Base-by-base conservation (phyloP, 2,113 vertebrate genomes). In the Syrrhaptes paradoxus region DNA sequence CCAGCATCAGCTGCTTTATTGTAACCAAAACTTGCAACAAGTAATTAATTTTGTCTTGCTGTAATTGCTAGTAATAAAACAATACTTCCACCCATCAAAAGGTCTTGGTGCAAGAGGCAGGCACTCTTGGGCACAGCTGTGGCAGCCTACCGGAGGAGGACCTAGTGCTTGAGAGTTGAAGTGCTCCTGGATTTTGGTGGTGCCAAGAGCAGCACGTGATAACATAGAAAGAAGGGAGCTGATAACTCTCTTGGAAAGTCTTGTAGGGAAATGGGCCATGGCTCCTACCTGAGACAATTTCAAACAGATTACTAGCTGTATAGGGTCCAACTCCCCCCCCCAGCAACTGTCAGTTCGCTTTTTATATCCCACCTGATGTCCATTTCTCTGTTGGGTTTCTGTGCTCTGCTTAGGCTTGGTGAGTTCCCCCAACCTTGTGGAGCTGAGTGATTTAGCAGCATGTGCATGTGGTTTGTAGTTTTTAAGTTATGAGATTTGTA, bases 401-500 rank as follows among this genome's bases (percentile, higher is more conserved):
- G 24, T 77, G 31, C 70, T 84, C 24, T 55, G 21, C 59, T 62
- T 80, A 25, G 28, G 20, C 57, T 89, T 72, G 57, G 15, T 72
- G 66, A 17, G 17, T 72, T 84, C 34, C 57, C 68, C 80, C 38
- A 81, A 0, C 45, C 26, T 43, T 17, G 55, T 4, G 7, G 48
- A 84, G 38, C 55, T 21, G 61, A 71, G 21, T 48, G 68, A 85
- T 81, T 92, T 71, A 91, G 68, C 80, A 82, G 34, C 45, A 25
- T 75, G 29, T 80, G 63, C 13, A 4, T 87, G 68, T 90, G 45
- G 49, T 89, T 95, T 76, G 52, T 66, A 95, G 72, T 71, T 95
- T 95, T 92, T 86, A 92, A 94, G 59, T 18, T 86, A 85, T 66
- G 80, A 90, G 86, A 66, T 93, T 95, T 95, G 83, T 77, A 92